Conservation (phyloP, 2,797 vertebrate genomes). For the Capromys pilorides region DNA sequence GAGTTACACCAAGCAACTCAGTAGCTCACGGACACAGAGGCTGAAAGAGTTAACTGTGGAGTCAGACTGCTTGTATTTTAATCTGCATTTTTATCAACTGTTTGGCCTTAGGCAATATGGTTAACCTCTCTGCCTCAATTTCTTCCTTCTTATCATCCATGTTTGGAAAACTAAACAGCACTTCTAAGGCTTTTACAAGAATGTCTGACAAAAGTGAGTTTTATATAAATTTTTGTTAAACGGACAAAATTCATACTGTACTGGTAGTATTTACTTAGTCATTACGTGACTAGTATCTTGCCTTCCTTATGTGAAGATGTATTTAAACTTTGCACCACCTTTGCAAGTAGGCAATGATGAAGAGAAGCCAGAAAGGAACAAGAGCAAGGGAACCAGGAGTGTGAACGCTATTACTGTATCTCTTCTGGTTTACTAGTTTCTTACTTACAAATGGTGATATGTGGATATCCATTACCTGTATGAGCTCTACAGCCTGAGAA, state of each 20-base stretch:
- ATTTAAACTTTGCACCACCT: slow-evolving; percentile 36
- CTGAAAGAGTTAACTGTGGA: slow-evolving; percentile 16
- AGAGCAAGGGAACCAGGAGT: background rate
- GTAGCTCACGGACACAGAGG: background rate
- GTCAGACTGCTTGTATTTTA: background rate
- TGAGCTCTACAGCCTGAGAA: slow-evolving; percentile 37
- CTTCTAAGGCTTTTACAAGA: slow-evolving; percentile 46
- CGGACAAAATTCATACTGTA: background rate
- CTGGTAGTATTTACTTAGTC: background rate
- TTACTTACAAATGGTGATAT: background rate
- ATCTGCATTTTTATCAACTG: slow-evolving; percentile 42
- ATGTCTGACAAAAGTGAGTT: background rate
- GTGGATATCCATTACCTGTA: background rate
- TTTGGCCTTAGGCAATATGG: slow-evolving; percentile 9
- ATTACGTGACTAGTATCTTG: background rate
- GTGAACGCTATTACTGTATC: background rate
- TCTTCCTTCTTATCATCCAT: slow-evolving; percentile 30
- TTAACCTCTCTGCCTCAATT: slow-evolving; percentile 24
- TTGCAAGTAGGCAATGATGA: slow-evolving; percentile 24
- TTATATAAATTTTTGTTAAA: background rate
- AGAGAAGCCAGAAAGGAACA: slow-evolving; percentile 14
- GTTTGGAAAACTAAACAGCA: slow-evolving; percentile 38
- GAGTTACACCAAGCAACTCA: background rate
- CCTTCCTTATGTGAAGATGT: slow-evolving; percentile 5
- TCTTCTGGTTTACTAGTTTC: background rate